A percentile compares a stretch with the other conserved stretches of the same genome.
Evolutionary conservation across 2,888 invertebrate species (phyloP).

Genomic region (Pelosia muscerda): DNA sequence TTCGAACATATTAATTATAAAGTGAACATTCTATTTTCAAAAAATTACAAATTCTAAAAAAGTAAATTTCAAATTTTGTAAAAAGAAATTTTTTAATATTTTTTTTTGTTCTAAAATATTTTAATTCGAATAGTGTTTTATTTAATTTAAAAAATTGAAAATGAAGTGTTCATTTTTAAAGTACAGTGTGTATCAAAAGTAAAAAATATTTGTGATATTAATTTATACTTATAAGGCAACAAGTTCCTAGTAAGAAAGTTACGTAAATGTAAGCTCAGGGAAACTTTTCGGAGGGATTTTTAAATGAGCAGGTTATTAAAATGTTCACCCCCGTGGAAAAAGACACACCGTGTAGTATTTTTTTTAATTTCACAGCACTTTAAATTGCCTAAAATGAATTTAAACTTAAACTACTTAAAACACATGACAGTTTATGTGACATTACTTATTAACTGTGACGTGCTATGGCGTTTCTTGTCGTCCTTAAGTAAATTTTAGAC

Average conservation of each 20-base stretch:
- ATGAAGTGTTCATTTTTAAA: conserved; percentile 26
- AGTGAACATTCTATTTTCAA: conserved; percentile 30
- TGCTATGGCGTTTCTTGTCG: conserved; percentile 26
- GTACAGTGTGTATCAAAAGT: conserved; percentile 28
- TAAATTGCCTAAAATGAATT: background rate
- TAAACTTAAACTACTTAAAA: conserved; percentile 1
- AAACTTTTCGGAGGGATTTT: conserved; percentile 27
- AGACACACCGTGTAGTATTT: conserved; percentile 16
- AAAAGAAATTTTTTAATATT: background rate
- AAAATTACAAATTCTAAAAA: background rate
- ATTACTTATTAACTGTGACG: conserved; percentile 34
- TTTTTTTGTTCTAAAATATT: background rate
- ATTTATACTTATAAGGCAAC: conserved; percentile 1
- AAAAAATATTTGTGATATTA: conserved; percentile 5
- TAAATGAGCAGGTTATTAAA: conserved; percentile 8
- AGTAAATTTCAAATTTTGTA: background rate
- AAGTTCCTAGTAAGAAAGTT: conserved; percentile 22
- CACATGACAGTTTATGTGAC: background rate
- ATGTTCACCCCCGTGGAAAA: background rate
- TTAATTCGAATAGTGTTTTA: background rate
- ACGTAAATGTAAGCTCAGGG: conserved; percentile 1
- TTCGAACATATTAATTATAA: conserved; percentile 33
- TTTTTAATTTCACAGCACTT: conserved; percentile 4
- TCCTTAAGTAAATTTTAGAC: conserved; percentile 28
- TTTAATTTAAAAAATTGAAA: background rate